Base-by-base conservation (phyloP, 1,140 invertebrate species). In the Hestina assimilis region DNA sequence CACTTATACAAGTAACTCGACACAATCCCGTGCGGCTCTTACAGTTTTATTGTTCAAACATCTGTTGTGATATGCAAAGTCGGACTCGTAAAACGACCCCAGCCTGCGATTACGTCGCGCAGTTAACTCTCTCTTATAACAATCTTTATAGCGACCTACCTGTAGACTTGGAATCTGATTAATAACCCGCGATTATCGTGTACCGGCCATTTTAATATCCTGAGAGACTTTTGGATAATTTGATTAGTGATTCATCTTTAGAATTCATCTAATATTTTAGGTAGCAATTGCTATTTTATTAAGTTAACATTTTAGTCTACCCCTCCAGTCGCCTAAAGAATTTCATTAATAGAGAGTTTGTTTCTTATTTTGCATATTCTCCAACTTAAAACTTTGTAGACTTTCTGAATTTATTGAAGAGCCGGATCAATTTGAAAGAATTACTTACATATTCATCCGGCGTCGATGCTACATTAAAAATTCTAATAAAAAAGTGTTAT, bases 51-150 rank as follows among this genome's bases (percentile, higher is more conserved):
- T 76, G 70, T 75, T 64, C 64, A 46, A 76, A 72, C 80, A 81
- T 79, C 75, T 79, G 80, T 78, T 57, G 72, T 70, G 66, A 72
- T 78, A 81, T 79, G 76, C 76, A 81, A 83, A 83, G 66, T 74
- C 65, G 43, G 65, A 62, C 52, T 74, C 76, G 63, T 81, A 83
- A 81, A 83, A 69, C 71, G 50, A 68, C 64, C 70, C 64, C 65
- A 64, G 57, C 60, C 74, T 63, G 66, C 75, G 69, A 72, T 83
- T 80, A 80, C 77, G 67, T 69, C 56, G 35, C 63, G 65, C 73
- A 69, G 70, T 77, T 72, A 79, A 80, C 72, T 77, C 74, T 66
- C 77, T 74, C 72, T 81, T 74, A 74, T 67, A 57, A 64, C 69
- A 77, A 70, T 76, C 69, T 83, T 79, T 78, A 81, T 74, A 69